Conservation (phyloP, 2,797 vertebrate species). For the Danio aesculapii region DNA sequence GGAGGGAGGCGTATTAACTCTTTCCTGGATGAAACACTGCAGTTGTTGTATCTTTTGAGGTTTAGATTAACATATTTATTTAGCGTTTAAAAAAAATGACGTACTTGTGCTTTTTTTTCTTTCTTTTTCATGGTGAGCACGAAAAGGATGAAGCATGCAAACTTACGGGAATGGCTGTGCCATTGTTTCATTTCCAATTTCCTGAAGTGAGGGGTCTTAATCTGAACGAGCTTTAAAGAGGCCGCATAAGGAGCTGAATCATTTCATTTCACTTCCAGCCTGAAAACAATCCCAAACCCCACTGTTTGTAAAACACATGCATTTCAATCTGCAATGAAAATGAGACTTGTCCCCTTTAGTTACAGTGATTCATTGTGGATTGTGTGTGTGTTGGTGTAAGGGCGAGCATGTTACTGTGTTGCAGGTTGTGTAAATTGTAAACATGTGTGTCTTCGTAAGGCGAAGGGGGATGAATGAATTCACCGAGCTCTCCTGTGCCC, state of each 20-base stretch:
- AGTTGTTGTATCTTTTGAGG: neutral
- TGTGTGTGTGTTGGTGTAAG: conserved; percentile 34
- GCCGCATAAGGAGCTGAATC: conserved; percentile 72
- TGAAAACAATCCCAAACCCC: conserved; percentile 69
- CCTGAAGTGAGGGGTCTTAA: conserved; percentile 67
- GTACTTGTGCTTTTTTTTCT: neutral
- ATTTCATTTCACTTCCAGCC: conserved; percentile 73
- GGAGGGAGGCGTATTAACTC: conserved; percentile 50
- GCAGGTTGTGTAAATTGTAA: conserved; percentile 34
- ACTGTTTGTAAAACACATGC: conserved; percentile 72
- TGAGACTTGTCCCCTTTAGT: conserved; percentile 85
- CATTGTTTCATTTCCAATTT: conserved; percentile 59
- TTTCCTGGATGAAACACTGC: neutral
- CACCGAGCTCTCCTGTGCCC: conserved; percentile 55
- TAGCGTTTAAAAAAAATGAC: neutral
- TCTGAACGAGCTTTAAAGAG: conserved; percentile 75
- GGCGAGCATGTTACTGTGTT: conserved; percentile 3
- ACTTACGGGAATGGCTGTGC: conserved; percentile 30
- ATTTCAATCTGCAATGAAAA: conserved; percentile 83
- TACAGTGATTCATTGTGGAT: conserved; percentile 78
- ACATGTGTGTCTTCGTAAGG: conserved; percentile 50
- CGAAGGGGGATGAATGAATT: conserved; percentile 72
- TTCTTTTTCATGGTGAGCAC: neutral
- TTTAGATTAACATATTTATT: neutral
- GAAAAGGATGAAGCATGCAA: conserved; percentile 76